Base-by-base conservation (phyloP, 2,888 invertebrate species). In the Melanophora roralis region DNA sequence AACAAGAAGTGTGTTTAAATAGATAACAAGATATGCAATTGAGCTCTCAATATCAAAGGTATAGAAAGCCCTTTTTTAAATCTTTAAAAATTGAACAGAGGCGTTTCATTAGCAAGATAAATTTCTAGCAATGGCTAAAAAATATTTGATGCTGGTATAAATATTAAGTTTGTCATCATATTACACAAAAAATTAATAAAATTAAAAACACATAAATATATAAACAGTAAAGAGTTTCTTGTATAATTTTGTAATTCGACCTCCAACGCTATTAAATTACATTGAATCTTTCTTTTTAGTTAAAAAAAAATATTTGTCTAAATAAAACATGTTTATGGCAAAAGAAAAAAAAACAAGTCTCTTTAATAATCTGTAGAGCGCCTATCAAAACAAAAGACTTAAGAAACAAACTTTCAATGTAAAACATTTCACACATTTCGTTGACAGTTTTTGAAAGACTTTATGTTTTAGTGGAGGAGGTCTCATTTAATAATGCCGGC, bases 321-420 rank as follows among this genome's bases (percentile, higher is more conserved):
- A 51, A 27, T 36, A 12, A 38, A 62, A 64, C n/a, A 32, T 65
- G 40, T 34, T 14, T 65, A 40, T 36, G 21, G 23, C 6, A 38
- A 8, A 47, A 38, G 1, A 45, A 1, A 57, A 36, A 34, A 14
- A 32, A 69, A 32, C 34, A 7, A 45, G 8, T 16, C 14, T n/a
- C 6, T 14, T n/a, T 5, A n/a, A 40, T 14, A 67, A 71, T 60
- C 68, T 55, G 43, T 69, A 69, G 64, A 69, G 65, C 65, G 53
- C 71, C 60, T 6, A 71, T 69, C 64, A 60, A 62, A 69, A 75
- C 79, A 71, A 69, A 71, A 79, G 75, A 71, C 69, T 79, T 65
- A 65, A 21, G 69, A 79, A 79, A 79, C 71, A 60, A 79, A 79
- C 75, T 59, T 75, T 51, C 59, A 74, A 73, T 73, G 72, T 78